Evolutionary conservation across 2,797 vertebrate genomes (phyloP).

Genomic region (Oreochromis mossambicus): DNA sequence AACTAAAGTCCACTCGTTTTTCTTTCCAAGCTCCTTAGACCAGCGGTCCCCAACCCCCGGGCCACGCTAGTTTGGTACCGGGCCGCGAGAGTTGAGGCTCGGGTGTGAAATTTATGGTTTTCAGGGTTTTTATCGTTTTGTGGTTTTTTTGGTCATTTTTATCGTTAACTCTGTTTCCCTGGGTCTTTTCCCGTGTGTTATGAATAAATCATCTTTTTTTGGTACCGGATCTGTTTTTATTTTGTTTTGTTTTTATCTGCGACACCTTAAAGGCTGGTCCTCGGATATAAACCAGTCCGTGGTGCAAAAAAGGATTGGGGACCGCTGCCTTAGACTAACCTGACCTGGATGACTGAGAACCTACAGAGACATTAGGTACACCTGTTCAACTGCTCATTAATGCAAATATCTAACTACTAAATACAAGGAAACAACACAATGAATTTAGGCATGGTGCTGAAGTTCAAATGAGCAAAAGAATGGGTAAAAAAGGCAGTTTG

Average conservation of each 20-base stretch:
- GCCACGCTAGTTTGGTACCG: background rate
- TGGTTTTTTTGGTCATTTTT: background rate
- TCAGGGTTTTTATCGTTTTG: accelerated
- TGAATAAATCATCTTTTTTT: background rate
- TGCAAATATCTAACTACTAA: background rate
- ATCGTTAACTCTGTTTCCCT: background rate
- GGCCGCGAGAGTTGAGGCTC: background rate
- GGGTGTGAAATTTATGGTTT: background rate
- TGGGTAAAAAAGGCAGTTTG: background rate
- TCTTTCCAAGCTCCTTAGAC: background rate
- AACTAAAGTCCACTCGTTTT: accelerated
- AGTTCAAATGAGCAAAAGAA: background rate
- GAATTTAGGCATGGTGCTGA: background rate
- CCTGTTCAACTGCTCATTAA: background rate
- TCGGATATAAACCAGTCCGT: accelerated
- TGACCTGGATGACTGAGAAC: background rate
- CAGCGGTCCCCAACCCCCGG: accelerated
- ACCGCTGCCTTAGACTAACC: background rate
- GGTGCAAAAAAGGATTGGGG: background rate
- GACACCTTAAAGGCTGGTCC: background rate
- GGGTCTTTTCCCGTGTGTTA: background rate
- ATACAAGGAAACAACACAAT: background rate
- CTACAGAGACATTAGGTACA: background rate
- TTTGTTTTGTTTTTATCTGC: background rate
- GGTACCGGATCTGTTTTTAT: background rate